Percentiles rank a stretch among this genome's conserved stretches.
phyloP scores from a whole-genome alignment of 2,888 invertebrate species.

The Meghimatium bilineatum region DNA sequence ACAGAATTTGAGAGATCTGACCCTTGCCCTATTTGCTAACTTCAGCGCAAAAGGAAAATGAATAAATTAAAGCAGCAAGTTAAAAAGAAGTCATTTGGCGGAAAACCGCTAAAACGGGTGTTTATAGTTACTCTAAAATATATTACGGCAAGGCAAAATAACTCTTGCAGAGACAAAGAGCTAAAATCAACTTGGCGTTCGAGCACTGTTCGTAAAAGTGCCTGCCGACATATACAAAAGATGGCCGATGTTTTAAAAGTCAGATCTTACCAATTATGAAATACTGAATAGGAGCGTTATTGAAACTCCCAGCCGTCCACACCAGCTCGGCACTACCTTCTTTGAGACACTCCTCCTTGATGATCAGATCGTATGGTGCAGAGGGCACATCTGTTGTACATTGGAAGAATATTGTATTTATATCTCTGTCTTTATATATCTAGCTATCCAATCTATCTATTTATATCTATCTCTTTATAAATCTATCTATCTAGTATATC shows the following conservation, averaged over 20 bases:
- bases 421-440: neutral
- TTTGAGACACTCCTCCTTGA: conserved; percentile 80
- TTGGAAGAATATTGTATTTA: neutral
- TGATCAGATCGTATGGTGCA: conserved; percentile 83
- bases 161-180: too few species aligned
- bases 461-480: neutral
- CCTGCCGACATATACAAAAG: too few species aligned
- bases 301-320: conserved; percentile 95
- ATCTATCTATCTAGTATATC: neutral
- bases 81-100: too few species aligned
- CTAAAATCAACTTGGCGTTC: too few species aligned
- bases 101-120: too few species aligned
- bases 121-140: too few species aligned
- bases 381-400: conserved; percentile 82
- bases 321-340: conserved; percentile 81
- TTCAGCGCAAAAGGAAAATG: too few species aligned
- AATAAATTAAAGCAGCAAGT: too few species aligned
- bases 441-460: neutral
- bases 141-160: too few species aligned
- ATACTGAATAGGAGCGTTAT: conserved; percentile 93
- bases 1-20: too few species aligned
- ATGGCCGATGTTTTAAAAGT: neutral
- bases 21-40: too few species aligned
- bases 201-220: too few species aligned
- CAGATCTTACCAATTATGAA: conserved; percentile 82